phyloP scores from a whole-genome alignment of 1,140 invertebrate genomes.

The Periplaneta americana region DNA sequence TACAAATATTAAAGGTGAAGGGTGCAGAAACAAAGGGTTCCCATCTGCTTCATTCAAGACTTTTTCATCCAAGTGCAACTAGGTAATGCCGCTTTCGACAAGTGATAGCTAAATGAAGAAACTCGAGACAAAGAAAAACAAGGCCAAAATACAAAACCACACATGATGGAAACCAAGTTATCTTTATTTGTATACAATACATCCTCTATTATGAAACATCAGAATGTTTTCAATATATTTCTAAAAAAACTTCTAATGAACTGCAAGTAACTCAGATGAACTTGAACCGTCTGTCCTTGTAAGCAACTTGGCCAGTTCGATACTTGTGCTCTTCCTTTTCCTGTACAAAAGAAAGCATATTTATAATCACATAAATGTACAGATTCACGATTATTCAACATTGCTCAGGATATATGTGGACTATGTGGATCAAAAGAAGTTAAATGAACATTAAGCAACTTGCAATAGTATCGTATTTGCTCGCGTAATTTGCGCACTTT shows the following conservation, averaged over 20 bases:
- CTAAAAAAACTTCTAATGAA: neutral
- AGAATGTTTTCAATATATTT: neutral
- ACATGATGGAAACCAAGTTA: too few species aligned
- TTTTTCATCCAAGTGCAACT: too few species aligned
- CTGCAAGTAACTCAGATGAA: slow-evolving; percentile 38
- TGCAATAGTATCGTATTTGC: too few species aligned
- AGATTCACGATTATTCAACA: neutral
- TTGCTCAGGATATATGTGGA: neutral
- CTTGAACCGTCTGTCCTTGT: slow-evolving; percentile 60
- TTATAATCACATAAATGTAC: neutral
- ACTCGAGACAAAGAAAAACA: too few species aligned
- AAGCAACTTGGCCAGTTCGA: slow-evolving; percentile 61
- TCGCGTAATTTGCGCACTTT: too few species aligned
- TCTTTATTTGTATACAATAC: neutral
- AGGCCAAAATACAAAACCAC: too few species aligned
- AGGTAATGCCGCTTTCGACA: too few species aligned
- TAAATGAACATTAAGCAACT: too few species aligned
- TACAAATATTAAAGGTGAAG: too few species aligned
- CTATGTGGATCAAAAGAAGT: slow-evolving; percentile 15
- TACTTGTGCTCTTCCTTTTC: slow-evolving; percentile 47
- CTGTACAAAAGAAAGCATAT: slow-evolving; percentile 33
- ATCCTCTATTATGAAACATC: neutral
- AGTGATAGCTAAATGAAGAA: too few species aligned
- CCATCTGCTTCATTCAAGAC: too few species aligned
- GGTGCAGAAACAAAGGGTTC: too few species aligned